Evolutionary conservation across 2,113 vertebrate genomes (phyloP).

Genomic region (Oncorhynchus tshawytscha): DNA sequence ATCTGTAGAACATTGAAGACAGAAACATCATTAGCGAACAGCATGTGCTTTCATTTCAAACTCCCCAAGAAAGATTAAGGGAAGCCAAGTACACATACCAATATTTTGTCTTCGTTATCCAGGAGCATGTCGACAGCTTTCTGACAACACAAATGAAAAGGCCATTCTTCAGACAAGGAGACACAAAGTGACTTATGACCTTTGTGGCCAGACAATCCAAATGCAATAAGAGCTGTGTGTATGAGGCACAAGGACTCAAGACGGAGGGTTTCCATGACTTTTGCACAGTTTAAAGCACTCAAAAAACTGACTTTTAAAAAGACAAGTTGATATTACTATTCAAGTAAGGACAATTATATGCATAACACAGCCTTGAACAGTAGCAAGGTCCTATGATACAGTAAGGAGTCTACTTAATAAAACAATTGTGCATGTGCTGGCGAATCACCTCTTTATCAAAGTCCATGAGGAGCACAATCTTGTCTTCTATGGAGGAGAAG

Average conservation of each 20-base stretch:
- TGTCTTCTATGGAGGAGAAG: slow-evolving; percentile 95
- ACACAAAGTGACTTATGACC: background rate
- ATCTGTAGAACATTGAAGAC: slow-evolving; percentile 72
- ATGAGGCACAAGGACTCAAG: no score
- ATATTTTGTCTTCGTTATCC: slow-evolving; percentile 98
- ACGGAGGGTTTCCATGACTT: no score
- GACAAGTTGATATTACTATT: background rate
- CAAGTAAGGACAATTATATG: background rate
- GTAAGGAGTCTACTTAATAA: no score
- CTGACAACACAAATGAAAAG: slow-evolving; percentile 66
- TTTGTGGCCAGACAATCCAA: background rate
- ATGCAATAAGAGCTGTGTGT: no score
- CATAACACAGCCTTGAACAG: no score
- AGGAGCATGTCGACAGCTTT: slow-evolving; percentile 99
- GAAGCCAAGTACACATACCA: slow-evolving; percentile 73
- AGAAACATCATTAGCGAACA: background rate
- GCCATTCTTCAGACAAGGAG: slow-evolving; percentile 17
- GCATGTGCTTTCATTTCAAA: background rate
- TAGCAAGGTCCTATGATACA: no score
- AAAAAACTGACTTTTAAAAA: background rate
- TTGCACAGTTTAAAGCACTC: no score
- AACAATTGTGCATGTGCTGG: no score
- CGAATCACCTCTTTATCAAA: slow-evolving; percentile 92
- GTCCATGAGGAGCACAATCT: slow-evolving; percentile 97
- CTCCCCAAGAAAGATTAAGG: slow-evolving; percentile 9